Conservation (phyloP, 2,797 vertebrate genomes). For the Sarcoramphus papa region DNA sequence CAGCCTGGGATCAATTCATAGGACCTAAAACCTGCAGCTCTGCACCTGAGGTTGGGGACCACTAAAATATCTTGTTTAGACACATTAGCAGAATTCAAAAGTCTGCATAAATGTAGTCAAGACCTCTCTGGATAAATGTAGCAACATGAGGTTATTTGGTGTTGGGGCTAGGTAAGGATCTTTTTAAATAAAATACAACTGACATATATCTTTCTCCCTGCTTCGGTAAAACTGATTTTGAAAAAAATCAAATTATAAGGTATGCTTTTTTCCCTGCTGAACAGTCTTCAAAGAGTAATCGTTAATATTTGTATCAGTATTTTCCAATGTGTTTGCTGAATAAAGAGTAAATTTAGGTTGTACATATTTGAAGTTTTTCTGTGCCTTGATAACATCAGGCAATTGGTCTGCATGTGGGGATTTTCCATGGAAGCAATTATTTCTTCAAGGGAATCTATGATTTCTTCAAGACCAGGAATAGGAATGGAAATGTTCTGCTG, state of each 20-base stretch:
- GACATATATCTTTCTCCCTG: background rate
- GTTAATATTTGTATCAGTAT: background rate
- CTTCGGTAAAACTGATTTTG: background rate
- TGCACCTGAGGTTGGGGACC: background rate
- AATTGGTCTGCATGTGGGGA: background rate
- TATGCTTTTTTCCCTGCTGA: background rate
- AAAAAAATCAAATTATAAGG: background rate
- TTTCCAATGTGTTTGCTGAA: background rate
- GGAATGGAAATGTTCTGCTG: background rate
- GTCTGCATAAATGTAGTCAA: background rate
- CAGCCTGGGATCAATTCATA: background rate
- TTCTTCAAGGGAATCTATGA: background rate
- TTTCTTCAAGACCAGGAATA: background rate
- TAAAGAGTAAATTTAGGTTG: background rate
- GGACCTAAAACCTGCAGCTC: background rate
- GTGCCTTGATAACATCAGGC: background rate
- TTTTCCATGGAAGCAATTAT: background rate
- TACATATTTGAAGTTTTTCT: background rate
- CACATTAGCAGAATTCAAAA: background rate
- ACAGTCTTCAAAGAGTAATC: background rate
- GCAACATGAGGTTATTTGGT: background rate
- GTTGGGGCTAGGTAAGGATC: background rate
- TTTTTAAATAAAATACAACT: background rate
- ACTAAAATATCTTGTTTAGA: background rate
- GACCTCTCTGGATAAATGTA: background rate